Base-by-base conservation (phyloP, 2,797 vertebrate genomes). In the Amblyopsis hoosieri region DNA sequence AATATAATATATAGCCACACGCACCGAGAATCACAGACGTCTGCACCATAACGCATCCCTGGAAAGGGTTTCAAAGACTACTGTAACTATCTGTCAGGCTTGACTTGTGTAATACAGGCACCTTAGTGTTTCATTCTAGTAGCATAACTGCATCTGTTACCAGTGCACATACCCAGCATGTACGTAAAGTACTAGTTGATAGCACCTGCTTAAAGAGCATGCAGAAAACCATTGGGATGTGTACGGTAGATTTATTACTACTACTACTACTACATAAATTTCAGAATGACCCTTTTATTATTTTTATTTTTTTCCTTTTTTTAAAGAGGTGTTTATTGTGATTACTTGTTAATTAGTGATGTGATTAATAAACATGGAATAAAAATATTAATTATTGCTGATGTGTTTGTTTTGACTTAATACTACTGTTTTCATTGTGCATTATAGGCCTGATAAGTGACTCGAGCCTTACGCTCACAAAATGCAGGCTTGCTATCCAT, bases 331-430 rank as follows among this genome's bases (percentile, higher is more conserved):
- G 88, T 92, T 92, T 83, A 90, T 90, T 93, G 92, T 94, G 90
- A 87, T 92, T 90, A 89, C 78, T 88, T 92, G 93, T 93, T 91
- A 90, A 91, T 91, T 94, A 93, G 91, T 93, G 90, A 92, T 90
- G 91, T 93, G 90, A 91, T 91, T 88, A 92, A 90, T 92, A 90
- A 93, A 92, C 87, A 90, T 88, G 77, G 85, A 91, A 92, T 89
- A 89, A 89, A 91, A 90, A 67, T 23, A 57, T 81, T 76, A 85
- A 83, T 85, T 87, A 42, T 17, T 55, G 14, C 29, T 29, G 2
- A 12, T 42, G 54, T 37, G 14, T 49, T 57, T 42, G 4, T 42
- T 42, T 42, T 42, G 37, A 42, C 37, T 42, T 42, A 42, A 42
- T 23, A 23, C 23, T 23, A 23, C 23, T 23, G 23, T 23, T 23